Evolutionary conservation across 2,888 invertebrate genomes (phyloP), one percentile per base, ranked within the genome.

Genomic region (Cerastoderma edule): DNA sequence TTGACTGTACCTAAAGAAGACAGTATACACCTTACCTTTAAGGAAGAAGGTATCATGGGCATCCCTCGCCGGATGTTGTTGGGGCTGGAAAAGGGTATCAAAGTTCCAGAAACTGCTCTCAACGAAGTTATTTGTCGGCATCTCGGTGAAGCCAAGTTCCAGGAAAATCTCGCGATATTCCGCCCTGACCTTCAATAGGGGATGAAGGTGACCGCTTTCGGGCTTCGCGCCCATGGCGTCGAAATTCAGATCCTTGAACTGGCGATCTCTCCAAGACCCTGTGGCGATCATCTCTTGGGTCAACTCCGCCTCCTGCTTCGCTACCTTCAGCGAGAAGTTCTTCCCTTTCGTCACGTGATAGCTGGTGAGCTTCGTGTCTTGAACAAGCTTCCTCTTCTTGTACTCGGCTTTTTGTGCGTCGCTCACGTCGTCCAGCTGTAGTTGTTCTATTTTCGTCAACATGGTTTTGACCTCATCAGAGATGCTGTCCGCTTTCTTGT

Each of bases 21-120:
- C n/a, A n/a, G n/a, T n/a, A n/a, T n/a, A n/a, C n/a, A n/a, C 1
- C 22, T 13, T 87, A 94, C 94, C 94, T 48, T 96, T 96, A 67
- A 99, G 93, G 91, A 99, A 99, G 94, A 99, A 99, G 0, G 99
- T 99, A 87, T 99, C 99, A 88, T 99, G 99, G 0, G 98, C 98
- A 93, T 99, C 99, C 79, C 99, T 95, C 0, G 99, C 99, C 0
- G 99, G 99, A 94, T 99, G 99, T 92, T 99, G 98, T 91, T 99
- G 99, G 0, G 99, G 99, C 91, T 98, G 98, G 94, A 97, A 99
- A 1, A 99, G 94, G 0, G 99, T 97, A 93, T 99, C 99, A 89
- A 99, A 99, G 93, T 99, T 99, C 99, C 99, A 99, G 95, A 99
- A 99, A 0, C 99, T 98, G 85, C 96, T 98, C 93, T 99, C 99